A percentile compares a stretch with the other conserved stretches of the same genome.
These are phyloP conservation scores for Pristionchus entomophagus DNA, from an alignment of 2,888 invertebrate genomes.

Conservation along the genomic window DNA sequence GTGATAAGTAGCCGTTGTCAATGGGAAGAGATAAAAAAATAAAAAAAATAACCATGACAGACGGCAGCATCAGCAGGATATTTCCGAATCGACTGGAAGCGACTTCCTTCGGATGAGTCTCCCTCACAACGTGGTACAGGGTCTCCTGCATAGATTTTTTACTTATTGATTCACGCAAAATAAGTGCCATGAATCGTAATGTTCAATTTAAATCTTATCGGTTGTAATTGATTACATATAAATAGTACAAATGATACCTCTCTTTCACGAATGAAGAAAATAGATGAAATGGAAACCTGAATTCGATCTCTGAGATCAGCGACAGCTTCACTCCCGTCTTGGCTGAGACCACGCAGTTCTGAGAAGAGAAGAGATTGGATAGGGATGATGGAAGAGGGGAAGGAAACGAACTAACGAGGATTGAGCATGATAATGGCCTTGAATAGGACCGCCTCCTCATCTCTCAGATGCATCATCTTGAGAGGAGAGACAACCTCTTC, in stretches of 20 bases:
- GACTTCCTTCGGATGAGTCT: constrained; percentile 75
- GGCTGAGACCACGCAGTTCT: constrained; percentile 68
- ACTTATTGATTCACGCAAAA: too few relatives aligned
- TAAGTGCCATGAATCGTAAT: too few relatives aligned
- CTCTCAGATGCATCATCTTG: constrained; percentile 70
- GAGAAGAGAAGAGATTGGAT: neutral
- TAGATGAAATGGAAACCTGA: constrained; percentile 57
- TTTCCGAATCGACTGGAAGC: constrained; percentile 74
- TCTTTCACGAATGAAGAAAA: too few relatives aligned
- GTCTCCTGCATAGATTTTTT: constrained; percentile 59
- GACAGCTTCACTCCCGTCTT: constrained; percentile 71
- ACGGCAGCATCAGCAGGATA: constrained; percentile 71
- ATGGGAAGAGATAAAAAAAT: too few relatives aligned
- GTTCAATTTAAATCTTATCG: neutral
- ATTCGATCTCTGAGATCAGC: constrained; percentile 73
- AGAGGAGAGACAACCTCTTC: constrained; percentile 73
- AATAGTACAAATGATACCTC: too few relatives aligned
- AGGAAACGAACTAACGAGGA: constrained; percentile 62
- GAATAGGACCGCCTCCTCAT: constrained; percentile 71
- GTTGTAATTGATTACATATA: neutral
- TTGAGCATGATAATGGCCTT: constrained; percentile 74
- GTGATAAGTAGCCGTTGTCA: too few relatives aligned
- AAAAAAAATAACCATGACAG: constrained; percentile 64
- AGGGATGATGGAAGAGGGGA: neutral
- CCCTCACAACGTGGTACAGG: constrained; percentile 72